A percentile compares a stretch with the other conserved stretches of the same genome.
Evolutionary conservation across 1,140 invertebrate genomes (phyloP).

Genomic region (Zaprionus capensis): DNA sequence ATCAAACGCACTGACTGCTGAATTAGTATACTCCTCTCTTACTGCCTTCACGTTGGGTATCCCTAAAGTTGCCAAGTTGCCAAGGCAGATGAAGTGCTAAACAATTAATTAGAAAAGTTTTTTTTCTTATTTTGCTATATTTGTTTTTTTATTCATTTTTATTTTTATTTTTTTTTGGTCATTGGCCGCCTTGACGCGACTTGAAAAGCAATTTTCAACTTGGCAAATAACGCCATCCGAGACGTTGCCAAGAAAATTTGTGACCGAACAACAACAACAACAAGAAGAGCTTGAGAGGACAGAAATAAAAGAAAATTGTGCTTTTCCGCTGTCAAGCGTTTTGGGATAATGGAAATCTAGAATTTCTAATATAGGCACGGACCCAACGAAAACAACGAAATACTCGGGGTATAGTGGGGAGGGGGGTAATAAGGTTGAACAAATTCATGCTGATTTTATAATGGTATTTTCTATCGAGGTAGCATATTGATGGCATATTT

Average conservation of each 20-base stretch:
- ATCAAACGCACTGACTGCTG: background rate
- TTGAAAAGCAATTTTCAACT: constrained; percentile 68
- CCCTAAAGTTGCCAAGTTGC: constrained; percentile 13
- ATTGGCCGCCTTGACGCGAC: constrained; percentile 35
- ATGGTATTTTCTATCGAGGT: background rate
- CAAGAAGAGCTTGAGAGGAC: constrained; percentile 18
- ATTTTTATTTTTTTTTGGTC: constrained; percentile 17
- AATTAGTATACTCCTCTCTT: background rate
- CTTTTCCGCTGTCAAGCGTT: constrained; percentile 19
- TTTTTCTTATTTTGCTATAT: constrained; percentile 30
- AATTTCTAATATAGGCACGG: background rate
- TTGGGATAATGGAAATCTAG: constrained; percentile 6
- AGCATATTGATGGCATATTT: background rate
- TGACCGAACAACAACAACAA: constrained; percentile 15
- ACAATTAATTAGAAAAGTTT: constrained; percentile 75
- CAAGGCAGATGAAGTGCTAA: constrained; percentile 65
- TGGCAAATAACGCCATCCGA: constrained; percentile 37
- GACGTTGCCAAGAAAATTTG: constrained; percentile 24
- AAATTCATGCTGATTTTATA: background rate
- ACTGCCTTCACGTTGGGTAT: background rate
- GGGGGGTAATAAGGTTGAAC: background rate
- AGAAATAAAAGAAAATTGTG: constrained; percentile 17
- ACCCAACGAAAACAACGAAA: background rate
- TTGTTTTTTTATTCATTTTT: background rate
- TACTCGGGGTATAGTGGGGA: background rate